Evolutionary conservation across 2,888 invertebrate genomes (phyloP), one percentile per base, ranked within the genome.

Genomic region (Orthosia cruda): DNA sequence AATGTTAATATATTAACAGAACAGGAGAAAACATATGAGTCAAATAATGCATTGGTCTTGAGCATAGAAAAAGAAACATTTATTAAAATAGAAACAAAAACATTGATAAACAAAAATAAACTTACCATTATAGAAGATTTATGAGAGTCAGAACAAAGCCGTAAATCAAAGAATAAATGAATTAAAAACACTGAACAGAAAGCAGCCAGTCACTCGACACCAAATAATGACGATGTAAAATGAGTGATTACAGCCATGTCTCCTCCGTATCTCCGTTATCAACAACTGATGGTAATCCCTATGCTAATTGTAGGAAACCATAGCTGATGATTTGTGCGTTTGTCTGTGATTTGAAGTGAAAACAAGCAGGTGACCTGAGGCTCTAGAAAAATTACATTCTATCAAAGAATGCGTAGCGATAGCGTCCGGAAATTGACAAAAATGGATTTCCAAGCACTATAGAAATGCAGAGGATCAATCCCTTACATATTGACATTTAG

Each of bases 181-280:
- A 71, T 74, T 47, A 65, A 71, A 79, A 71, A 55, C n/a, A 80
- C 26, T 20, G 68, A 55, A 59, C 40, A 50, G 61, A 78, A 83
- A 66, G 58, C 67, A 55, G 80, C 71, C 52, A 82, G 81, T 82
- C 71, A 80, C 80, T 73, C 26, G 64, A 55, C 75, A 58, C 75
- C 75, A 80, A 82, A 82, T 80, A 82, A 82, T 82, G 81, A 82
- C 81, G 13, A 82, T 20, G 83, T 83, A 82, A 82, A 80, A 80
- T 75, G 81, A 82, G 40, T 61, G 67, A 78, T 78, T 68, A 69
- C 71, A 63, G 4, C 23, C 23, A 52, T 40, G 67, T 71, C 71
- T 57, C 57, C 52, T n/a, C 20, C 59, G 50, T 80, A 83, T 82
- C 80, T 71, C 65, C 50, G 71, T 75, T 82, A 82, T 82, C 81